Evolutionary conservation across 2,888 invertebrate species (phyloP), one percentile per base, ranked within the genome.

Genomic region (Volucella zonaria): DNA sequence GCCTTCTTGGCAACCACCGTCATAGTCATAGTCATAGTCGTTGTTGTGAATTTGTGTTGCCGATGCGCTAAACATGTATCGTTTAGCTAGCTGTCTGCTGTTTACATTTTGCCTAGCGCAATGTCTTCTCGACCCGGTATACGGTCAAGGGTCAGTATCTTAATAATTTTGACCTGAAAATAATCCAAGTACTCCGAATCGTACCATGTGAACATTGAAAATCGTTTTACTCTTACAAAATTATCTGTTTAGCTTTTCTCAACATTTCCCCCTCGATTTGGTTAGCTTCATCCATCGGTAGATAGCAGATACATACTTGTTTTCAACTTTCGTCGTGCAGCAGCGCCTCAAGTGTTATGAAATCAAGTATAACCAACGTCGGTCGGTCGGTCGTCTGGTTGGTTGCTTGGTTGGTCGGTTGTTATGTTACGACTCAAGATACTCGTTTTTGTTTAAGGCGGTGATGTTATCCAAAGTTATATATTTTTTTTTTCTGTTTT

Each of bases 101-200:
- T 80, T 83, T 68, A 70, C 79, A 47, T 70, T 83, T 64, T 74
- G 75, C 83, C 79, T 76, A 58, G 64, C 75, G 56, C 70, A 68
- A 31, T 52, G 38, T 51, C 59, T 80, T 23, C 43, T 75, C 51
- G 61, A 49, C 70, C 61, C 83, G 75, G 83, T 66, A 49, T 56
- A 61, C 61, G 74, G 83, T 83, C 83, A 83, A 80, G 83, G 83
- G 83, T 83, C 75, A 83, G 83, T 83, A 83, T 83, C 38, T 80
- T 52, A 47, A 58, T 40, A 49, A 31, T 38, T 76, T 71, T 75
- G 75, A 83, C 75, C 83, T 71, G 73, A 66, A 82, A 75, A 12
- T 45, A 64, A 38, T 56, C 58, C 52, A 62, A 67, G 31, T 31
- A 31, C 31, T 31, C 31, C 18, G 31, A 31, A 49, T 47, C 67